These are phyloP conservation scores for Diorhabda sublineata DNA, from an alignment of 1,140 invertebrate species.

Conservation along the genomic window DNA sequence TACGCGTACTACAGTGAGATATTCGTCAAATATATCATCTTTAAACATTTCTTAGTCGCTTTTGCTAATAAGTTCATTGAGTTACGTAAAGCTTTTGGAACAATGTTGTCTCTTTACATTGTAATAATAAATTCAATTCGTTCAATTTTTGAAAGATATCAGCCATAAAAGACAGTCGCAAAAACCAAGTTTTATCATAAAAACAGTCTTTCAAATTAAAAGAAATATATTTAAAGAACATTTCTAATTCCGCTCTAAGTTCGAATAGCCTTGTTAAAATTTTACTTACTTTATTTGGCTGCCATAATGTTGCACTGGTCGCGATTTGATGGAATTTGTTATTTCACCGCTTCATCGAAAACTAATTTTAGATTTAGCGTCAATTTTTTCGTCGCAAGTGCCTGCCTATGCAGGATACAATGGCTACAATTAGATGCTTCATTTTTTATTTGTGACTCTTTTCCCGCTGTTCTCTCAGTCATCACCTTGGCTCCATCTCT, in stretches of 20 bases:
- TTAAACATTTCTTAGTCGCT: too few species aligned
- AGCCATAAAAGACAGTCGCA: too few species aligned
- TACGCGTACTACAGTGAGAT: too few species aligned
- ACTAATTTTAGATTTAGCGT: slow-evolving; percentile 25
- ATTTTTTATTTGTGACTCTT: slow-evolving; percentile 39
- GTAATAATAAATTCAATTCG: too few species aligned
- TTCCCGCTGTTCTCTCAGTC: slow-evolving; percentile 21
- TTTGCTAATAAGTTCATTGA: too few species aligned
- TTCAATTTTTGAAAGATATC: too few species aligned
- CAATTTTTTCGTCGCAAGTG: slow-evolving; percentile 25
- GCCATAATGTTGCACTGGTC: slow-evolving; percentile 22
- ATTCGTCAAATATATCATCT: too few species aligned
- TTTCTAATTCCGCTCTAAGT: slow-evolving; percentile 28
- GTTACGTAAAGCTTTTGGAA: too few species aligned
- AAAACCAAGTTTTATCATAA: too few species aligned
- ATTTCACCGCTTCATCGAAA: slow-evolving; percentile 24
- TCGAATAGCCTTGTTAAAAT: slow-evolving; percentile 11
- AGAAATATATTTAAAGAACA: not conserved
- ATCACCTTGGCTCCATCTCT: slow-evolving; percentile 47
- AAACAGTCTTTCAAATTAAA: too few species aligned
- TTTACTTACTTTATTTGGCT: slow-evolving; percentile 21
- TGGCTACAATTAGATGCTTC: slow-evolving; percentile 41
- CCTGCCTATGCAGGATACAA: slow-evolving; percentile 44
- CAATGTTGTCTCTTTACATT: too few species aligned
- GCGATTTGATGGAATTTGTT: slow-evolving; percentile 12